Evolutionary conservation across 2,888 invertebrate genomes (phyloP).

Genomic region (Linyphia triangularis): DNA sequence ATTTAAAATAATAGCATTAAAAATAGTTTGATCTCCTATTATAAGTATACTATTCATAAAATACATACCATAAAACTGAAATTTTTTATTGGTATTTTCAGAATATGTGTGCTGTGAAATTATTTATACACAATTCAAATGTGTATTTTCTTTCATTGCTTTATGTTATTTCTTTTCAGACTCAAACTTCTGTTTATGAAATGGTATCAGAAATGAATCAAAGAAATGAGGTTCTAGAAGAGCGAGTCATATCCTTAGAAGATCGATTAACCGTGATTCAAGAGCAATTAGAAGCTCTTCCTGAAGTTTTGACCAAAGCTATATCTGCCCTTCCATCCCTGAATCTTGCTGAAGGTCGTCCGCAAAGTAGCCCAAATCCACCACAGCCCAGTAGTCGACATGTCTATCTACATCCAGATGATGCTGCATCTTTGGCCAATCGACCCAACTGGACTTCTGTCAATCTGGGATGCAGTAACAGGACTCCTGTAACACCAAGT

Average conservation of each 20-base stretch:
- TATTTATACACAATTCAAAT: background rate
- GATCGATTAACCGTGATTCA: conserved; percentile 92
- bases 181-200: conserved; percentile 98
- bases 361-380: conserved; percentile 7
- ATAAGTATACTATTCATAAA: too few relatives aligned
- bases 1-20: too few relatives aligned
- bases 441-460: conserved; percentile 76
- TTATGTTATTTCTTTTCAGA: conserved; percentile 85
- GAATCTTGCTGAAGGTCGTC: conserved; percentile 22
- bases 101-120: too few relatives aligned
- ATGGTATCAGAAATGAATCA: conserved; percentile 98
- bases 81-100: too few relatives aligned
- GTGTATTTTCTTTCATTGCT: background rate
- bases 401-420: conserved; percentile 76
- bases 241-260: conserved; percentile 94
- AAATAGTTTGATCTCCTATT: too few relatives aligned
- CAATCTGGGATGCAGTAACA: conserved; percentile 77
- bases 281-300: conserved; percentile 91
- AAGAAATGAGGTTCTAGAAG: conserved; percentile 95
- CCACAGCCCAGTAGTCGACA: conserved; percentile 66
- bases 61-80: too few relatives aligned
- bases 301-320: conserved; percentile 84
- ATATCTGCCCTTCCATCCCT: conserved; percentile 48
- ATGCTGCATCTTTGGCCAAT: conserved; percentile 74
- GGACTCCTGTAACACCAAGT: conserved; percentile 77